Evolutionary conservation across 1,140 invertebrate species (phyloP), one percentile per base, ranked within the genome.

Genomic region (Drosophila navojoa): DNA sequence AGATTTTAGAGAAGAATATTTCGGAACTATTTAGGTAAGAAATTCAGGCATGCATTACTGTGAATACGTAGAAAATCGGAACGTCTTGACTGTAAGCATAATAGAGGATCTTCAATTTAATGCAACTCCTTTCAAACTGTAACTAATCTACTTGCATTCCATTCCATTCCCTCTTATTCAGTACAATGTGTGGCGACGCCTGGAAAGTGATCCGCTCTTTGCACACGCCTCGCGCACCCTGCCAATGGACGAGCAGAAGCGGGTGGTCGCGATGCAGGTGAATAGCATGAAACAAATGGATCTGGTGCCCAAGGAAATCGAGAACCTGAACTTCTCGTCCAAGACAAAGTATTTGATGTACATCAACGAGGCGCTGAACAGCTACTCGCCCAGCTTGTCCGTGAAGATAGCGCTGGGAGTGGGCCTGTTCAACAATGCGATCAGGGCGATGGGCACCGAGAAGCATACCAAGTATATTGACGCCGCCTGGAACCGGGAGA

Each of bases 161-260:
- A 13, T 38, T 38, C 11, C 11, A 22, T 38, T 63, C 66, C 35
- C 5, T 22, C 50, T 6, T 63, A 79, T 94, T 40, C 90, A 98
- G 97, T 94, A 96, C 80, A 95, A 95, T 90, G 93, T 98, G 70
- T 98, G 96, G 96, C 94, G 95, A 25, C 95, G 94, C 4, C 90
- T 99, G 38, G 95, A 97, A 92, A 95, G 93, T n/a, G 96, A 98
- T 91, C 96, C 97, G 5, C 80, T 96, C 0, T 99, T 99, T 91
- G 93, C 94, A 38, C 93, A 93, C 76, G 82, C 92, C 22, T 87
- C 91, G 3, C 92, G 94, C 6, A 92, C 93, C n/a, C 93, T 94
- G 10, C 92, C 94, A 5, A 91, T 96, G n/a, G 96, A 97, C 63
- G 96, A 98, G 84, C 93, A 94, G 73, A 95, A 96, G 91, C 93